These are phyloP conservation scores for Eudasyphora cyanicolor DNA, from an alignment of 2,888 invertebrate genomes.

Conservation along the genomic window DNA sequence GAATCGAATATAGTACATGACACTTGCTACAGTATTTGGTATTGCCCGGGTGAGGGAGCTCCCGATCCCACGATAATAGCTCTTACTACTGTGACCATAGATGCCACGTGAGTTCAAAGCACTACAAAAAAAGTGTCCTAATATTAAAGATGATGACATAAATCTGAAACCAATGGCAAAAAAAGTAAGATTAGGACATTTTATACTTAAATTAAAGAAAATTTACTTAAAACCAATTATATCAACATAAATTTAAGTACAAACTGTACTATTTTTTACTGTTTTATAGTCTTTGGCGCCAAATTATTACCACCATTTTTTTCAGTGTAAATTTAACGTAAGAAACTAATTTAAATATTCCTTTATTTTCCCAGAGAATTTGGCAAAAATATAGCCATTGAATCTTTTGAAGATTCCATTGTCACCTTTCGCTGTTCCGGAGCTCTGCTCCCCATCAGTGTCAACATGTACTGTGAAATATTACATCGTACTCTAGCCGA, in stretches of 20 bases:
- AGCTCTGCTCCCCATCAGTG: constrained; percentile 83
- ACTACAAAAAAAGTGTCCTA: too few relatives aligned
- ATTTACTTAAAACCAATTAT: too few relatives aligned
- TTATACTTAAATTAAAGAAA: too few relatives aligned
- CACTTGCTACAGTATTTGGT: constrained; percentile 89
- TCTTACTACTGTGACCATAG: constrained; percentile 82
- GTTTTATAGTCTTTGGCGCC: too few relatives aligned
- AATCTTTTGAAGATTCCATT: constrained; percentile 91
- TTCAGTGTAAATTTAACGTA: too few relatives aligned
- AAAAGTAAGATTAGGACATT: neutral
- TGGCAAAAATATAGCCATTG: constrained; percentile 91
- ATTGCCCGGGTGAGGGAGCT: constrained; percentile 87
- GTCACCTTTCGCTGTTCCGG: constrained; percentile 94
- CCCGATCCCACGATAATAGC: constrained; percentile 87
- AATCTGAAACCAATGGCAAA: too few relatives aligned
- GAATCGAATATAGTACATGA: constrained; percentile 90
- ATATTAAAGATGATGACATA: neutral
- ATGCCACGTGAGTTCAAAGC: constrained; percentile 80
- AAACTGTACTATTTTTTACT: neutral
- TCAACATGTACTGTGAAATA: constrained; percentile 79
- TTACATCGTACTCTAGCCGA: constrained; percentile 86
- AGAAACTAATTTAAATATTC: neutral
- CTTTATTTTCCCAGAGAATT: constrained; percentile 84
- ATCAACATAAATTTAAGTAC: too few relatives aligned
- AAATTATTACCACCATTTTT: too few relatives aligned